Base-by-base conservation (phyloP, 2,113 vertebrate genomes). In the Dipodomys ordii region DNA sequence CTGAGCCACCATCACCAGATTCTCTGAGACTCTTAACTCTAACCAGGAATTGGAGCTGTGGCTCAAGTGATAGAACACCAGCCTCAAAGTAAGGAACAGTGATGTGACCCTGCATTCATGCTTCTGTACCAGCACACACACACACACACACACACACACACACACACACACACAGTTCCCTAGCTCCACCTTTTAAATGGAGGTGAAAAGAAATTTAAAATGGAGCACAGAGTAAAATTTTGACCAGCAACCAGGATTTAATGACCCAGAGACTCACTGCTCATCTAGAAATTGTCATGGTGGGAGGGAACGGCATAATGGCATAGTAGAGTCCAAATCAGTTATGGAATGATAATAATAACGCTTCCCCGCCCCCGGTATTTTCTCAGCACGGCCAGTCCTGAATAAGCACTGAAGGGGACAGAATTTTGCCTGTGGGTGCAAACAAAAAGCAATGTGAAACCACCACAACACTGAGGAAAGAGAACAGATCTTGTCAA, bases 271-370 rank as follows among this genome's bases (percentile, higher is more conserved):
- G 18, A 46, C 16, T 28, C 57, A 27, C 2, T 77, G 13, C 53
- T 44, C 30, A 19, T n/a, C 46, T 69, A 9, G 64, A 72, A 83
- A 73, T 2, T 23, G 57, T 44, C 20, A 4, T 10, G 32, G 28
- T 28, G 7, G 28, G 8, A 64, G 6, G 28, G 10, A 60, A 22
- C 16, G 0, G 8, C 20, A 28, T 0, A 32, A 64, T 16, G 1
- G 8, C 20, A 28, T 0, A 32, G 71, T 16, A 25, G 27, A 83
- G 9, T 46, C 46, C 32, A 83, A 65, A 10, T 9, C 18, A 67
- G 23, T 49, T 78, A 77, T 30, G 8, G 23, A 88, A 77, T 46
- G n/a, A 35, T 60, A 22, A 82, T 78, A 69, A 57, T 8, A 49
- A 49, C 15, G 22, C 46, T 18, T 39, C 27, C 27, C 82, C n/a